Evolutionary conservation across 64 coral and sea anemone species (phyloP), one percentile per base, ranked within the genome.

Genomic region (Trachythela sp.): DNA sequence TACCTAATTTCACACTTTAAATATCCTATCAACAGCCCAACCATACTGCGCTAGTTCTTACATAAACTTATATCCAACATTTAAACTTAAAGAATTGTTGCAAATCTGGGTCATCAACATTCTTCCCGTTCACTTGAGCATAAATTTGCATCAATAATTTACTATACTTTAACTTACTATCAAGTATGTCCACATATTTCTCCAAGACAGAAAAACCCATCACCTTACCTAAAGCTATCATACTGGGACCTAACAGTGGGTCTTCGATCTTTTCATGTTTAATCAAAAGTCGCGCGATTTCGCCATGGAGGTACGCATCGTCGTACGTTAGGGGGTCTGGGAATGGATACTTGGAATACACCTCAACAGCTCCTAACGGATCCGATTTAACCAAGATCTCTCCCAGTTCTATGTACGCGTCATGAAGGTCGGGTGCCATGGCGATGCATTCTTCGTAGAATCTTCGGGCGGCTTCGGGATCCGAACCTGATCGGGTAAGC

Each of bases 61-160:
- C 42, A 26, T 22, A 2, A 59, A 64, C 56, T 27, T 92, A 97
- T 40, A 94, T 85, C 95, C 95, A 97, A 83, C 95, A 97, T 54
- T 97, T 97, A 68, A 97, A 97, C 88, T 97, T 97, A 38, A 97
- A 97, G 60, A 97, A 97, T 34, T 92, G 92, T 31, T 97, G 91
- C n/a, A 97, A 89, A 87, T 97, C 95, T 2, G 91, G 88, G 43
- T 97, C 93, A 17, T 97, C 95, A 0, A 94, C 88, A 39, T 92
- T 89, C 86, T 97, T 97, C 0, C 93, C 91, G 90, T 97, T 92
- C 0, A 97, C 95, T 1, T 93, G 88, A 60, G 95, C 95, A 84
- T 97, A 97, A 14, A 97, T 85, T 36, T 97, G 85, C 83, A 88
- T 89, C 20, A 97, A 42, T 24, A 97, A 84, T 83, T 97, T 97